Evolutionary conservation across 2,888 invertebrate genomes (phyloP).

Genomic region (Sphaerophoria rueppellii): DNA sequence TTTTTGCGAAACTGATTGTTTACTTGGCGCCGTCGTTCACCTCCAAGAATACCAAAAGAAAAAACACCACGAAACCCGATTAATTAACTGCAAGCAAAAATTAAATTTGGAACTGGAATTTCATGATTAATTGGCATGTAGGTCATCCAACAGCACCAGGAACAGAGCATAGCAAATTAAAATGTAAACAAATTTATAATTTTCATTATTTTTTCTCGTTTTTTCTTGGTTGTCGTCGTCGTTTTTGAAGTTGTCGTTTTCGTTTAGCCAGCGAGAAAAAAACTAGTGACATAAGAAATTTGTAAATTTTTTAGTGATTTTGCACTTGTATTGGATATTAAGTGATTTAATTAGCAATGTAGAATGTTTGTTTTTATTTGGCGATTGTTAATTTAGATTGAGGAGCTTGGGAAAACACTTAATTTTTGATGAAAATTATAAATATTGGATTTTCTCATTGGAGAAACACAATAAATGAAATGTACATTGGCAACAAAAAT

Average conservation of each 20-base stretch:
- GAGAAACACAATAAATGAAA: slow-evolving; percentile 71
- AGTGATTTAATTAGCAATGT: slow-evolving; percentile 21
- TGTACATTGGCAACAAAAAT: slow-evolving; percentile 72
- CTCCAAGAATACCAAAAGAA: slow-evolving; percentile 29
- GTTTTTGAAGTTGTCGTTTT: not conserved
- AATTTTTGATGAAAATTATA: slow-evolving; percentile 64
- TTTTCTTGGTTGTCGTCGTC: not conserved
- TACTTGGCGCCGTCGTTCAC: slow-evolving; percentile 52
- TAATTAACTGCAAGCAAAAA: slow-evolving; percentile 23
- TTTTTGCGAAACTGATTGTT: slow-evolving; percentile 36
- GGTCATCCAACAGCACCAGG: slow-evolving; percentile 71
- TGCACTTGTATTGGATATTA: slow-evolving; percentile 5
- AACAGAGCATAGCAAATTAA: slow-evolving; percentile 73
- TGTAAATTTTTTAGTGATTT: slow-evolving; percentile 40
- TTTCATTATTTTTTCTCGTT: slow-evolving; percentile 41
- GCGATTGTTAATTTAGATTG: slow-evolving; percentile 24
- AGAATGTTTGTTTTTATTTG: slow-evolving; percentile 65
- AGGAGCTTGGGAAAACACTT: slow-evolving; percentile 56
- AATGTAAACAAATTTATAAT: slow-evolving; percentile 75
- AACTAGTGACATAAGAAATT: slow-evolving; percentile 68
- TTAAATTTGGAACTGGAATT: slow-evolving; percentile 53
- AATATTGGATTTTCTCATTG: slow-evolving; percentile 71
- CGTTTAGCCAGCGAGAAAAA: slow-evolving; percentile 16
- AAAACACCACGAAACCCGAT: slow-evolving; percentile 33
- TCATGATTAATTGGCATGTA: slow-evolving; percentile 73